Percentiles rank a stretch among this genome's conserved stretches.
Evolutionary conservation across 2,797 vertebrate genomes (phyloP).

Genomic region (Molossus alvarezi): DNA sequence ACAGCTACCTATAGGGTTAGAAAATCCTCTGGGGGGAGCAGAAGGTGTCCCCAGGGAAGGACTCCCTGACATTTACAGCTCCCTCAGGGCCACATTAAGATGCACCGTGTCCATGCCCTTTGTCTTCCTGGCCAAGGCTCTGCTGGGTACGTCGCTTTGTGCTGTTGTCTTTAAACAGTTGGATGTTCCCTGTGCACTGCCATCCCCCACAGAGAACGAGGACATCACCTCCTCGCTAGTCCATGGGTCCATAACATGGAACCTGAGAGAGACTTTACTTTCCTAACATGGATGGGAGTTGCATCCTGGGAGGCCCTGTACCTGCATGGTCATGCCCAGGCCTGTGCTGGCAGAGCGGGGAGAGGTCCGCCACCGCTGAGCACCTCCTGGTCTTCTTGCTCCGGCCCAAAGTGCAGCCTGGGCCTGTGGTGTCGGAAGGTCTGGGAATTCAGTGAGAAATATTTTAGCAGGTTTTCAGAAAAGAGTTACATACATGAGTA

Average conservation of each 20-base stretch:
- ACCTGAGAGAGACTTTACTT: not conserved
- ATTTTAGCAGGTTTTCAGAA: constrained; percentile 54
- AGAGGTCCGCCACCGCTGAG: not conserved
- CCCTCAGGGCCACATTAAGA: not conserved
- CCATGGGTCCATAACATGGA: not conserved
- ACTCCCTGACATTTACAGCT: not conserved
- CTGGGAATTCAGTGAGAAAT: constrained; percentile 67
- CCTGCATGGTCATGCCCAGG: too few species aligned
- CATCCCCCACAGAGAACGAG: not conserved
- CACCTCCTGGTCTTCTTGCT: not conserved
- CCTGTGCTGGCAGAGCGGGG: not conserved
- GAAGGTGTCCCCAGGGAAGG: not conserved
- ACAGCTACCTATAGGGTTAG: not conserved
- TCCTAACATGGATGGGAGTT: not conserved
- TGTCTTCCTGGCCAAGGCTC: not conserved
- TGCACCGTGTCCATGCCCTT: not conserved
- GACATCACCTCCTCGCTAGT: not conserved
- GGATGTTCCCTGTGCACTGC: not conserved
- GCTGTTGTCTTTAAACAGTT: not conserved
- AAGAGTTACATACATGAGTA: not conserved
- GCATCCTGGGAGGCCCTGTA: not conserved
- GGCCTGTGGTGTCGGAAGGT: constrained; percentile 31
- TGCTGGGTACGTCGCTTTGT: not conserved
- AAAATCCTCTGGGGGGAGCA: not conserved
- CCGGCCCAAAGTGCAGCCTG: not conserved